Evolutionary conservation across 2,888 invertebrate genomes (phyloP).

Genomic region (Ochropleura leucogaster): DNA sequence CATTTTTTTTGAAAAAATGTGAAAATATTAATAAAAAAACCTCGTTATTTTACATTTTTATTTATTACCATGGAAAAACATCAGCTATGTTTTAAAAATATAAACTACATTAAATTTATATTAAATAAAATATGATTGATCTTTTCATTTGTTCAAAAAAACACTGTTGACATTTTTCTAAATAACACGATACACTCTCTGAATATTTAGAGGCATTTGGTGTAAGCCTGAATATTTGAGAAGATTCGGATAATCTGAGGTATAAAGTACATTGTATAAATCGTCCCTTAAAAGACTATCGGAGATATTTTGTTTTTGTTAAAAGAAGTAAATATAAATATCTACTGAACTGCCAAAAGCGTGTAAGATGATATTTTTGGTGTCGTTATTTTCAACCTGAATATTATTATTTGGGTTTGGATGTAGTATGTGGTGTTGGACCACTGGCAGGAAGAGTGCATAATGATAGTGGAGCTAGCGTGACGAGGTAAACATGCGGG

Average conservation of each 20-base stretch:
- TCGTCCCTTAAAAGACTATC: slow-evolving; percentile 64
- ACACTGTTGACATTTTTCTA: slow-evolving; percentile 51
- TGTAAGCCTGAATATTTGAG: slow-evolving; percentile 63
- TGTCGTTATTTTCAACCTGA: background rate
- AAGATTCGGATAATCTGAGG: slow-evolving; percentile 63
- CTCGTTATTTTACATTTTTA: background rate
- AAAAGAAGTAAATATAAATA: slow-evolving; percentile 23
- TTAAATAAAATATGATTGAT: background rate
- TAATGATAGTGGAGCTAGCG: too few species aligned
- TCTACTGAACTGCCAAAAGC: background rate
- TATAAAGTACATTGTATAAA: slow-evolving; percentile 68
- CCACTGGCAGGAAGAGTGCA: too few species aligned
- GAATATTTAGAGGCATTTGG: slow-evolving; percentile 66
- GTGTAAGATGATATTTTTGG: background rate
- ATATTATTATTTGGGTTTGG: background rate
- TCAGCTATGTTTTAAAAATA: background rate
- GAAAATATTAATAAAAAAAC: slow-evolving; percentile 1
- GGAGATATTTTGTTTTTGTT: slow-evolving; percentile 53
- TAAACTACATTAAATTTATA: background rate
- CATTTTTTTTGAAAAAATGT: background rate
- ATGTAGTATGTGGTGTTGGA: too few species aligned
- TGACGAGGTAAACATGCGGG: too few species aligned
- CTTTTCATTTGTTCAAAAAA: slow-evolving; percentile 57
- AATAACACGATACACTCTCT: slow-evolving; percentile 59
- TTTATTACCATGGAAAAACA: background rate